Evolutionary conservation across 2,113 vertebrate genomes (phyloP).

Genomic region (Furnarius figulus): DNA sequence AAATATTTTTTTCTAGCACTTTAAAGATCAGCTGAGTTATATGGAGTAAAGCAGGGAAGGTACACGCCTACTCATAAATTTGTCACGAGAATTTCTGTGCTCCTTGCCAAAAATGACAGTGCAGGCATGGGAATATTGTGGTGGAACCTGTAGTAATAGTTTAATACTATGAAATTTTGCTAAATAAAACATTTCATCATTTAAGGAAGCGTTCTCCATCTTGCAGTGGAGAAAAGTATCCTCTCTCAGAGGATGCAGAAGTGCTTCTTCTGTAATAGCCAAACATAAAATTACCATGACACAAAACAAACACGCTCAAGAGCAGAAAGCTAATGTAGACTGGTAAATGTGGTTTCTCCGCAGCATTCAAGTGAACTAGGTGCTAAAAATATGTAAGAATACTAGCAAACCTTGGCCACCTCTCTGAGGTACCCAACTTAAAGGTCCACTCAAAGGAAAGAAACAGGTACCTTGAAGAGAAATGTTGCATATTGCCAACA

Average conservation of each 20-base stretch:
- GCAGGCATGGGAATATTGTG: not conserved
- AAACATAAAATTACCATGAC: not conserved
- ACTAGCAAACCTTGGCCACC: not conserved
- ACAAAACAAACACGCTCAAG: not conserved
- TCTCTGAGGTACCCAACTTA: not conserved
- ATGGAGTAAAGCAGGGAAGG: conserved; percentile 5
- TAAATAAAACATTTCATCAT: conserved; percentile 35
- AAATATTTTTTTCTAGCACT: conserved; percentile 43
- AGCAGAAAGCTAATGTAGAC: not conserved
- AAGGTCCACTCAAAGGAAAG: not conserved
- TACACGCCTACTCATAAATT: not conserved
- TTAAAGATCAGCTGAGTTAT: not conserved
- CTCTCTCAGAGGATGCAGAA: not conserved
- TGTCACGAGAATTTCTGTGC: not conserved
- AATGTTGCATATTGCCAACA: not conserved
- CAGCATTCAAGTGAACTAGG: not conserved
- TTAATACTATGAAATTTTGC: conserved; percentile 15
- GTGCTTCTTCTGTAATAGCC: not conserved
- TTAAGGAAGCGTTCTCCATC: conserved; percentile 5
- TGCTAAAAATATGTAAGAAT: not conserved
- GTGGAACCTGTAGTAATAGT: conserved; percentile 8
- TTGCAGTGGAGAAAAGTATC: not conserved
- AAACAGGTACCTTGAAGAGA: not conserved
- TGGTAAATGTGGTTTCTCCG: not conserved
- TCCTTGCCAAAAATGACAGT: conserved; percentile 18